A percentile compares a stretch with the other conserved stretches of the same genome.
Evolutionary conservation across 2,113 vertebrate genomes (phyloP).

Genomic region (Mastomys natalensis): DNA sequence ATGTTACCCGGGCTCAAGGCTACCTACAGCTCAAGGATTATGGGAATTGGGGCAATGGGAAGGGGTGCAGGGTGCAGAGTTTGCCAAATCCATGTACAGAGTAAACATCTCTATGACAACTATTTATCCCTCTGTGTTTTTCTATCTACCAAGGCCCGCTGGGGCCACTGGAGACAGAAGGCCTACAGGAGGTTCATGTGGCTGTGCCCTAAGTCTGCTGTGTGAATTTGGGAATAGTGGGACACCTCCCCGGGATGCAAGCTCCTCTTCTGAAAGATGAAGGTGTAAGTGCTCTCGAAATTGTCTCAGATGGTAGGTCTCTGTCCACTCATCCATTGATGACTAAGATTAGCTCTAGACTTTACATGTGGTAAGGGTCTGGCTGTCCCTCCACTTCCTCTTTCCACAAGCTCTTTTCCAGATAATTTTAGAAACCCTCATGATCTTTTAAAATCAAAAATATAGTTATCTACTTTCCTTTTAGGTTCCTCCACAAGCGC

Average conservation of each 20-base stretch:
- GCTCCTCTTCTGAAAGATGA: constrained; percentile 12
- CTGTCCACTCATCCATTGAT: neutral
- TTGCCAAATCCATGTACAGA: neutral
- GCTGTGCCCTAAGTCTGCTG: neutral
- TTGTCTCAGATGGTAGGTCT: neutral
- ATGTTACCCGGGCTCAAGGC: neutral
- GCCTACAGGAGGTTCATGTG: accelerated
- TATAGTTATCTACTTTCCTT: neutral
- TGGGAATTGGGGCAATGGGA: neutral
- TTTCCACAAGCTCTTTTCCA: neutral
- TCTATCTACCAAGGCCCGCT: no score
- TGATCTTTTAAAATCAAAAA: neutral
- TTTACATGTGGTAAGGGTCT: neutral
- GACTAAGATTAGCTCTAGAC: neutral
- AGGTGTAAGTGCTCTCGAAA: neutral
- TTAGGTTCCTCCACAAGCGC: neutral
- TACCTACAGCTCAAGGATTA: neutral
- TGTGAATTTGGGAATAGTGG: neutral
- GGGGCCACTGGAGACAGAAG: neutral
- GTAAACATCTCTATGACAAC: neutral
- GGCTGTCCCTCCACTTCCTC: neutral
- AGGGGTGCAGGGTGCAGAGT: no score
- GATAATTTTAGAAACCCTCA: neutral
- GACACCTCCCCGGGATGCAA: neutral
- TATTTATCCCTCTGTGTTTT: neutral